A percentile compares a stretch with the other conserved stretches of the same genome.
These are phyloP conservation scores for Geophilus truncorum DNA, from an alignment of 2,888 invertebrate genomes.

Conservation along the genomic window DNA sequence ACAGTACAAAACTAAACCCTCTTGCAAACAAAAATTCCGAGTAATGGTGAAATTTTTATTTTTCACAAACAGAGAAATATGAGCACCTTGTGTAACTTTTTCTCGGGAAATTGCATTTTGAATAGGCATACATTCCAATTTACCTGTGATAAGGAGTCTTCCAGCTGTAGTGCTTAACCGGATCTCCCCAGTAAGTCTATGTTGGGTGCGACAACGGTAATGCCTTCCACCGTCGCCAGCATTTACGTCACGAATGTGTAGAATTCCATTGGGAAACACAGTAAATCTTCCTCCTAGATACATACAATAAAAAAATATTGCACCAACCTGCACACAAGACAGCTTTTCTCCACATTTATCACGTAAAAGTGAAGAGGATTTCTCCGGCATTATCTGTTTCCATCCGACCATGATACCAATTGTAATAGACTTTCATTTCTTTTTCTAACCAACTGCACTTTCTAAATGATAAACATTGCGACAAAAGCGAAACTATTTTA, in stretches of 20 bases:
- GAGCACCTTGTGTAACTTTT: not conserved
- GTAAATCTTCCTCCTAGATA: constrained; percentile 85
- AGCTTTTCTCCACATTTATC: constrained; percentile 27
- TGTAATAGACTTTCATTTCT: not conserved
- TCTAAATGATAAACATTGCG: not conserved
- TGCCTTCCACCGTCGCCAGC: constrained; percentile 84
- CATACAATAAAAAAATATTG: constrained; percentile 16
- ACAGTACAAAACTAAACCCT: too few species aligned
- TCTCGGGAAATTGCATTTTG: not conserved
- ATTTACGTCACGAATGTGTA: constrained; percentile 91
- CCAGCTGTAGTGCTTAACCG: constrained; percentile 88
- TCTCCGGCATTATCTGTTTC: not conserved
- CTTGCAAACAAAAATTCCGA: too few species aligned
- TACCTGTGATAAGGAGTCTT: constrained; percentile 90
- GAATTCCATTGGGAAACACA: constrained; percentile 87
- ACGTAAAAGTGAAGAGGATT: constrained; percentile 6
- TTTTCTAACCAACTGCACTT: constrained; percentile 12
- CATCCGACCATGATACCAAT: constrained; percentile 12
- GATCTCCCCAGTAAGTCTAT: constrained; percentile 86
- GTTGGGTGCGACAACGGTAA: constrained; percentile 90
- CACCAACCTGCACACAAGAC: constrained; percentile 2
- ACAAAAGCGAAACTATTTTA: not conserved
- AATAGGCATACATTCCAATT: constrained; percentile 43
- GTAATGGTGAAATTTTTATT: too few species aligned
- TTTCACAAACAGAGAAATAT: not conserved